Evolutionary conservation across 2,888 invertebrate species (phyloP).

Genomic region (Caradrina kadenii): DNA sequence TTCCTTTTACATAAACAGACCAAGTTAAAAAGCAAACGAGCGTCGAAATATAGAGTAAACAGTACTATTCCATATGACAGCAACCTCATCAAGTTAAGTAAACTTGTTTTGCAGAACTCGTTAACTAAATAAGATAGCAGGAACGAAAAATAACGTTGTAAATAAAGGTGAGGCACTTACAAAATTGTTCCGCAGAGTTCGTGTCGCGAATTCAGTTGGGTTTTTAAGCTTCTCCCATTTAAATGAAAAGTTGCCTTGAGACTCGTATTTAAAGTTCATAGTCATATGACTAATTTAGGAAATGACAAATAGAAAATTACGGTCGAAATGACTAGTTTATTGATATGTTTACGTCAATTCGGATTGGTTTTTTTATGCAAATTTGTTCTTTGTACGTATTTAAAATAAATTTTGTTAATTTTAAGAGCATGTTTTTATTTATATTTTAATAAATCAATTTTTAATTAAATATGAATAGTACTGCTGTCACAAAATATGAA

Average conservation of each 20-base stretch:
- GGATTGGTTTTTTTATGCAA: background rate
- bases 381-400: background rate
- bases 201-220: conserved; percentile 11
- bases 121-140: conserved; percentile 33
- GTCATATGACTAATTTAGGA: background rate
- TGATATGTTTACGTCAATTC: background rate
- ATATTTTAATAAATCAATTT: background rate
- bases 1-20: conserved; percentile 11
- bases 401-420: background rate
- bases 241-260: background rate
- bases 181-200: conserved; percentile 46
- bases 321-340: background rate
- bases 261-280: background rate
- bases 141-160: conserved; percentile 36
- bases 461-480: background rate
- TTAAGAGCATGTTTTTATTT: background rate
- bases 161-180: conserved; percentile 46
- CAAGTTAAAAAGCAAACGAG: conserved; percentile 33
- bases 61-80: conserved; percentile 13
- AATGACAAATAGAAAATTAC: background rate
- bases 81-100: conserved; percentile 42
- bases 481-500: background rate
- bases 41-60: conserved; percentile 22
- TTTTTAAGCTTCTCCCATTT: background rate
- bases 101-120: conserved; percentile 32